Evolutionary conservation across 2,888 invertebrate genomes (phyloP).

Genomic region (Drosophila anceps): DNA sequence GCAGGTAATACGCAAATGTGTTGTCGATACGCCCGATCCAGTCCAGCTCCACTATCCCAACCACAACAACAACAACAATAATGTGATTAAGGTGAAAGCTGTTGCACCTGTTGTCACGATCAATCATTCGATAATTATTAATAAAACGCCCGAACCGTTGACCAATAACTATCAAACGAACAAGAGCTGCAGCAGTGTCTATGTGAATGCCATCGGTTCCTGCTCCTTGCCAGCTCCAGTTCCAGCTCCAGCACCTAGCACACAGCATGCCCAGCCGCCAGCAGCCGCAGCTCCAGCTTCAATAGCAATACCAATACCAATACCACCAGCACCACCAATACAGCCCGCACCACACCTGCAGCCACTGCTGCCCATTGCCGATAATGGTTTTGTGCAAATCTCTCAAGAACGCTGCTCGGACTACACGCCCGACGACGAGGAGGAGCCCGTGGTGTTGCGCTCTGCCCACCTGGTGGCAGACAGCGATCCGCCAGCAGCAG

Average conservation of each 20-base stretch:
- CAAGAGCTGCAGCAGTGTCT: conserved; percentile 21
- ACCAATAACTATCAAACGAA: conserved; percentile 20
- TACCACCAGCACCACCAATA: conserved; percentile 6
- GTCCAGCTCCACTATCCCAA: conserved; percentile 48
- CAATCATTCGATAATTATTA: conserved; percentile 85
- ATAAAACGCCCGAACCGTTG: conserved; percentile 83
- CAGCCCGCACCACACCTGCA: conserved; percentile 51
- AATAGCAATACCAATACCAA: background rate
- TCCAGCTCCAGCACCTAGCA: background rate
- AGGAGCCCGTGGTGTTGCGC: conserved; percentile 84
- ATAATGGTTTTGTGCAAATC: conserved; percentile 84
- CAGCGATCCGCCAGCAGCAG: conserved; percentile 16
- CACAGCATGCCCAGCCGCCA: conserved; percentile 4
- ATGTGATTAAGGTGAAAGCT: conserved; percentile 52
- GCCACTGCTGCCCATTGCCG: conserved; percentile 83
- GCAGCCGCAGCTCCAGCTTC: background rate
- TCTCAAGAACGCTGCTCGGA: conserved; percentile 84
- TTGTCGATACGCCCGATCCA: conserved; percentile 63
- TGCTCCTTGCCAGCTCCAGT: conserved; percentile 18
- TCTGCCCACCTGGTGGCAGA: conserved; percentile 66
- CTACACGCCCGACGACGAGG: conserved; percentile 84
- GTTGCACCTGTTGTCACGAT: conserved; percentile 78
- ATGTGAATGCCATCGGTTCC: conserved; percentile 20
- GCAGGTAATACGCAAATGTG: conserved; percentile 83
- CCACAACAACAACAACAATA: conserved; percentile 56